Evolutionary conservation across 2,888 invertebrate genomes (phyloP).

Genomic region (Adineta ricciae): DNA sequence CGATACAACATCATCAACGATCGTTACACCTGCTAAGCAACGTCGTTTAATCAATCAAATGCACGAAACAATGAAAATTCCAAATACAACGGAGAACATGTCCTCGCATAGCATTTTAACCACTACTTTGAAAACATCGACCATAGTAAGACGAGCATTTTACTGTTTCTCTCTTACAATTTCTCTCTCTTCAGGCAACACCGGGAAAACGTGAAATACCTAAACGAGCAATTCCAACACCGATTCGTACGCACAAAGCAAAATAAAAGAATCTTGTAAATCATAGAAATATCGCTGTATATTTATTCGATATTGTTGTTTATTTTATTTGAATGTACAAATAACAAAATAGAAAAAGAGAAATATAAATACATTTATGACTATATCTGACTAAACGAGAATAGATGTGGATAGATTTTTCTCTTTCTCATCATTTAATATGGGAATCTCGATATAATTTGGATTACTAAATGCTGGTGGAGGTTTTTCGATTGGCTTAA

Average conservation of each 20-base stretch:
- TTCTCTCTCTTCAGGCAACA: background rate
- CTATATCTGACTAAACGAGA: background rate
- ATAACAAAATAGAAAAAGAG: slow-evolving; percentile 9
- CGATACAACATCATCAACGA: background rate
- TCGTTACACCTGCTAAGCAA: background rate
- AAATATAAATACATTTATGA: background rate
- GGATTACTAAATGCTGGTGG: slow-evolving; percentile 10
- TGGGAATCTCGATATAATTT: background rate
- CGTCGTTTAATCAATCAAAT: background rate
- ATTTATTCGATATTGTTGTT: background rate
- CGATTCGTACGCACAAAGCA: background rate
- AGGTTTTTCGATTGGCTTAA: background rate
- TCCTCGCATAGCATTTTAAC: background rate
- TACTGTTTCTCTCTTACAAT: background rate
- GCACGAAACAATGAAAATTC: background rate
- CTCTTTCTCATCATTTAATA: background rate
- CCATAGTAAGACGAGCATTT: background rate
- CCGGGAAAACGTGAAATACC: background rate
- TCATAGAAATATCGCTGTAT: background rate
- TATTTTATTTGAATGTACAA: slow-evolving; percentile 5
- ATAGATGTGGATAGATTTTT: background rate
- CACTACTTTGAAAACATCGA: background rate
- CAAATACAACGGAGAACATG: background rate
- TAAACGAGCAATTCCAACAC: background rate
- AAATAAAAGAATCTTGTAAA: background rate